These are phyloP conservation scores for Ametastegia equiseti DNA, from an alignment of 2,888 invertebrate species.

Conservation along the genomic window DNA sequence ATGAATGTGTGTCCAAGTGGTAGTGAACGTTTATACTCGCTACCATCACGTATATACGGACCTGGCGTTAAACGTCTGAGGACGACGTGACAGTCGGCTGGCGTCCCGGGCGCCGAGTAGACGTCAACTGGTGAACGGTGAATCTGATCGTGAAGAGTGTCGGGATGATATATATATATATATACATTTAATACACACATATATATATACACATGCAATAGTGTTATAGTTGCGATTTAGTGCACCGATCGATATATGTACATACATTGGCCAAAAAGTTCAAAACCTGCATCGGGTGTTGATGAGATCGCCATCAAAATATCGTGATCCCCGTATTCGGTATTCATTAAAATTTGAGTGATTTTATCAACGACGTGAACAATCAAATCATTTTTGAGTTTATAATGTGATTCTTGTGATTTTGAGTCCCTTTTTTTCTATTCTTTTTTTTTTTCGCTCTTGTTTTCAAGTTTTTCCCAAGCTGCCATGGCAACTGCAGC, in stretches of 20 bases:
- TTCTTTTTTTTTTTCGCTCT: neutral
- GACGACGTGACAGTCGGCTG: constrained; percentile 44
- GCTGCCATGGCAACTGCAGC: neutral
- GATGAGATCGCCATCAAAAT: neutral
- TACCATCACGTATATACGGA: neutral
- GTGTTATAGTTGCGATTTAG: neutral
- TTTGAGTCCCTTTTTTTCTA: neutral
- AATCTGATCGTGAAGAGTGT: constrained; percentile 22
- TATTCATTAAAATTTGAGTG: neutral
- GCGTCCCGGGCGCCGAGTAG: constrained; percentile 40
- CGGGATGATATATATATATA: neutral
- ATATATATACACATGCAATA: neutral
- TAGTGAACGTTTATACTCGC: neutral
- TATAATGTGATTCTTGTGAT: neutral
- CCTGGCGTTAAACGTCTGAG: constrained; percentile 40
- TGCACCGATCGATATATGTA: neutral
- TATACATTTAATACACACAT: neutral
- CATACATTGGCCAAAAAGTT: neutral
- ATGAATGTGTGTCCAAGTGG: neutral
- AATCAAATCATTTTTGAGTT: neutral
- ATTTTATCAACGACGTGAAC: neutral
- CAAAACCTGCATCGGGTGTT: neutral
- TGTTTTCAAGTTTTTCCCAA: neutral
- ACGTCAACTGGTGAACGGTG: constrained; percentile 29
- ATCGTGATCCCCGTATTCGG: neutral